These are phyloP conservation scores for Saccostrea echinata DNA, from an alignment of 1,140 invertebrate species.

Conservation along the genomic window DNA sequence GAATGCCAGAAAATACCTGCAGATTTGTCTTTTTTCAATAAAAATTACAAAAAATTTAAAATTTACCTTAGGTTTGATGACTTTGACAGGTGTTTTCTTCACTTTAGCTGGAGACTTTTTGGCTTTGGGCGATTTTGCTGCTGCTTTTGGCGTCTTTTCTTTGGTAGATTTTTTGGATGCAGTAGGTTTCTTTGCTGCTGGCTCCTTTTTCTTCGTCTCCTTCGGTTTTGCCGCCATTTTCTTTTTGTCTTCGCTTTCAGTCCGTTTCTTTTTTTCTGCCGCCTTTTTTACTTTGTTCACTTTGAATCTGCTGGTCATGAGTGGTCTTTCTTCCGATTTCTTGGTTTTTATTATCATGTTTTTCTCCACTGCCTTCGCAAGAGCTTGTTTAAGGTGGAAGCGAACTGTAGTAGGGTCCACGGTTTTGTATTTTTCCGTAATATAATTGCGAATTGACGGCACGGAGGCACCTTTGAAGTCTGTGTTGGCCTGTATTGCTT, in stretches of 20 bases:
- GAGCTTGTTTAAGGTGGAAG: slow-evolving; percentile 49
- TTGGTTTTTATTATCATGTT: slow-evolving; percentile 42
- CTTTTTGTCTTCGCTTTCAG: not conserved
- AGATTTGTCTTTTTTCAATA: too few relatives aligned
- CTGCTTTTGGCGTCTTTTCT: slow-evolving; percentile 41
- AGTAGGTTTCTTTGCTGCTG: not conserved
- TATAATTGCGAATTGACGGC: slow-evolving; percentile 48
- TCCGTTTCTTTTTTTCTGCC: slow-evolving; percentile 22
- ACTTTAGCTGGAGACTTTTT: slow-evolving; percentile 11
- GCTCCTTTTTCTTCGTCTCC: slow-evolving; percentile 1
- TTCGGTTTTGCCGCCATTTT: slow-evolving; percentile 38
- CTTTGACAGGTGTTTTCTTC: slow-evolving; percentile 1
- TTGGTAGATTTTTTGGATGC: slow-evolving; percentile 40
- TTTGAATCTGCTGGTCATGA: slow-evolving; percentile 50
- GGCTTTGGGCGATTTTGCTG: not conserved
- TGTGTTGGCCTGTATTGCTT: slow-evolving; percentile 2
- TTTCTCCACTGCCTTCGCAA: slow-evolving; percentile 45
- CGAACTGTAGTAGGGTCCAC: slow-evolving; percentile 45
- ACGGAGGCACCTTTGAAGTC: slow-evolving; percentile 46
- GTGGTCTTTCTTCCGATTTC: slow-evolving; percentile 35
- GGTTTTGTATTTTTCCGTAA: slow-evolving; percentile 49
- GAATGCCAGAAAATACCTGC: too few relatives aligned
- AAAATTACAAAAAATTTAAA: too few relatives aligned
- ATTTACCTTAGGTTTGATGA: slow-evolving; percentile 13
- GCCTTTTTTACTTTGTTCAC: slow-evolving; percentile 46